phyloP scores from a whole-genome alignment of 2,797 vertebrate species.

The Sebastes jordani region DNA sequence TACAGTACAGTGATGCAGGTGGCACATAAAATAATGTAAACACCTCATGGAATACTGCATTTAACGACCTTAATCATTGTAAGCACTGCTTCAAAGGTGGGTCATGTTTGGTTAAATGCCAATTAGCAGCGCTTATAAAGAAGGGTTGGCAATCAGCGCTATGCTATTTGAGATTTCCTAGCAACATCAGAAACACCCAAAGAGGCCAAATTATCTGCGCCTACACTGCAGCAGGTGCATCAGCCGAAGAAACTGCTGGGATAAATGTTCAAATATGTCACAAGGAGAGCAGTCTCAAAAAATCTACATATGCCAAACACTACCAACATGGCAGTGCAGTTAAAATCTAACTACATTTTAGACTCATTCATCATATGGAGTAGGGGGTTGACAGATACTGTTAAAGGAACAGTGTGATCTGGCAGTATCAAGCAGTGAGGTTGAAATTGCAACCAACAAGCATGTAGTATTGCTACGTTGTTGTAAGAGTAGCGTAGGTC shows the following conservation, averaged over 20 bases:
- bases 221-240: neutral
- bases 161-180: neutral
- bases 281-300: neutral
- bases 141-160: neutral
- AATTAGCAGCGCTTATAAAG: conserved; percentile 18
- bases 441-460: too few species aligned
- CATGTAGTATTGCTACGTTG: too few species aligned
- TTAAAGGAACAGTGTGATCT: neutral
- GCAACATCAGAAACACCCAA: neutral
- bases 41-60: neutral
- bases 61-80: conserved; percentile 5
- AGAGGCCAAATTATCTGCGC: neutral
- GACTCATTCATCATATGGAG: neutral
- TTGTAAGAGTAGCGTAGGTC: too few species aligned
- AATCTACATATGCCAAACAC: neutral
- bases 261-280: neutral
- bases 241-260: neutral
- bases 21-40: conserved; percentile 17
- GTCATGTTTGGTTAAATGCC: conserved; percentile 20
- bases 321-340: neutral
- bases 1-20: neutral
- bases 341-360: neutral
- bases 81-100: neutral
- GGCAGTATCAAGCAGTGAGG: too few species aligned
- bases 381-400: neutral